Evolutionary conservation across 2,888 invertebrate species (phyloP).

Genomic region (Melieria picta): DNA sequence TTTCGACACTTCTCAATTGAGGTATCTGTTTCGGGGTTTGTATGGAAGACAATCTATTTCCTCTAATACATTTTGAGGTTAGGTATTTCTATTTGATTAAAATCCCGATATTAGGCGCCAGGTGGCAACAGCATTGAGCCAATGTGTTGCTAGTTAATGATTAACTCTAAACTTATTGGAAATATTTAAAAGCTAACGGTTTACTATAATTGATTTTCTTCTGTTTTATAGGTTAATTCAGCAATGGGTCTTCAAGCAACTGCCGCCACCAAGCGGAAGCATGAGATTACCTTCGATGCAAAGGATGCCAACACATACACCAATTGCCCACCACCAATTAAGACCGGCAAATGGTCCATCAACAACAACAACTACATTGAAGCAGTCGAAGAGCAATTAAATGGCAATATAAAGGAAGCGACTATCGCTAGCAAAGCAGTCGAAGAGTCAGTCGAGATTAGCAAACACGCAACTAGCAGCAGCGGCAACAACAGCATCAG

Average conservation of each 20-base stretch:
- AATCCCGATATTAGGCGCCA: too few species aligned
- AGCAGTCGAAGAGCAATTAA: conserved; percentile 51
- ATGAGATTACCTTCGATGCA: conserved; percentile 67
- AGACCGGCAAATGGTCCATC: conserved; percentile 70
- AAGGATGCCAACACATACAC: conserved; percentile 68
- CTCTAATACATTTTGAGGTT: too few species aligned
- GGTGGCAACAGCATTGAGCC: too few species aligned
- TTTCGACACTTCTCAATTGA: too few species aligned
- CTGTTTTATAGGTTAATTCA: conserved; percentile 67
- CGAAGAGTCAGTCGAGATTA: conserved; percentile 47
- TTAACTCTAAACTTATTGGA: not conserved
- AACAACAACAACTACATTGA: conserved; percentile 62
- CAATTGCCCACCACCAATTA: conserved; percentile 69
- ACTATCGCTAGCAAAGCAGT: conserved; percentile 5
- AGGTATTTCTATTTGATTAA: too few species aligned
- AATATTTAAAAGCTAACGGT: not conserved
- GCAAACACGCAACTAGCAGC: conserved; percentile 51
- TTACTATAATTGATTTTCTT: not conserved
- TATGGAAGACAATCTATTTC: too few species aligned
- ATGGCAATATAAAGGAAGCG: conserved; percentile 26
- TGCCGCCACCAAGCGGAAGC: conserved; percentile 76
- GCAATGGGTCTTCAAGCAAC: conserved; percentile 80
- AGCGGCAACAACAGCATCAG: conserved; percentile 22
- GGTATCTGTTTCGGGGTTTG: too few species aligned
- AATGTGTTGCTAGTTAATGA: too few species aligned